These are phyloP conservation scores for Coelopa frigida DNA, from an alignment of 1,140 invertebrate species.

Conservation along the genomic window DNA sequence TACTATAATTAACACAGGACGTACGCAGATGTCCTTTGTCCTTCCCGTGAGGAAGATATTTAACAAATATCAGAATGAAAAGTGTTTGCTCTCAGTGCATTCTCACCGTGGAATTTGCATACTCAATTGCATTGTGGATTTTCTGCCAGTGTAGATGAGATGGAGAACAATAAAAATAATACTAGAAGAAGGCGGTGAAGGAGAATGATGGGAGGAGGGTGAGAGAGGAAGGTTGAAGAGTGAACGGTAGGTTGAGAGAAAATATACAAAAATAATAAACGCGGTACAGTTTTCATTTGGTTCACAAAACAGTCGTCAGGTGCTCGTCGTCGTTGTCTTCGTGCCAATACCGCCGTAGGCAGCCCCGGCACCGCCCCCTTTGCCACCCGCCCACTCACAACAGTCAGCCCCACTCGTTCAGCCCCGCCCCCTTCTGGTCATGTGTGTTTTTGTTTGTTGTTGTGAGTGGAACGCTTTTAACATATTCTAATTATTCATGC, in stretches of 20 bases:
- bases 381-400: constrained; percentile 4
- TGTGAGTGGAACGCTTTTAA: constrained; percentile 32
- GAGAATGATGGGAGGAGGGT: not conserved
- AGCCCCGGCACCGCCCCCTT: not conserved
- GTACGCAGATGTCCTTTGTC: too few species aligned
- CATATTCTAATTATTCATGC: constrained; percentile 45
- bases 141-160: not conserved
- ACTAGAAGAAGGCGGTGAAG: not conserved
- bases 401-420: too few species aligned
- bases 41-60: too few species aligned
- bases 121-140: constrained; percentile 16
- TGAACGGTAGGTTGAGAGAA: too few species aligned
- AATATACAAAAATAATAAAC: too few species aligned
- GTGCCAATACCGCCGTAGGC: not conserved
- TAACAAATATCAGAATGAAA: too few species aligned
- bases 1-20: too few species aligned
- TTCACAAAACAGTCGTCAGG: constrained; percentile 43
- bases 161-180: not conserved
- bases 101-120: too few species aligned
- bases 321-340: too few species aligned
- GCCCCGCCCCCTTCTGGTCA: constrained; percentile 2
- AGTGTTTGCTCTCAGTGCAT: too few species aligned
- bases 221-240: not conserved
- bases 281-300: constrained; percentile 41
- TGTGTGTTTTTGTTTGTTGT: not conserved